These are phyloP conservation scores for Pogonognathellus flavescens DNA, from an alignment of 1,140 invertebrate genomes.

Conservation along the genomic window DNA sequence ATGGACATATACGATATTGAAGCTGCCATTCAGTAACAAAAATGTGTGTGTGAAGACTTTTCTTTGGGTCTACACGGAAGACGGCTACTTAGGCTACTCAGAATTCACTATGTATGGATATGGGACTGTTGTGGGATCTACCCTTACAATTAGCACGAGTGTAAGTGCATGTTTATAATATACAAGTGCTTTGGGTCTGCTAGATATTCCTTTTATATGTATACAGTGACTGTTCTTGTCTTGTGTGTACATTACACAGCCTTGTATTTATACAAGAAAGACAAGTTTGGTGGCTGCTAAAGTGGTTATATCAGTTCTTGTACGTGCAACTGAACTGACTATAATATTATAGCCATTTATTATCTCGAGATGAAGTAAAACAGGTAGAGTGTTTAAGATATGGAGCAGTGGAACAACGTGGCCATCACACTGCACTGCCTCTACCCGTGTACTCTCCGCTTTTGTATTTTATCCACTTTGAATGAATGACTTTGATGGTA, in stretches of 20 bases:
- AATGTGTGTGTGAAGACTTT: background rate
- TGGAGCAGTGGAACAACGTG: conserved; percentile 23
- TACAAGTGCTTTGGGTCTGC: background rate
- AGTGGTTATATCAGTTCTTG: conserved; percentile 24
- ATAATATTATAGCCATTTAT: conserved; percentile 1
- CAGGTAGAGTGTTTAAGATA: conserved; percentile 36
- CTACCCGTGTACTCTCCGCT: too few relatives aligned
- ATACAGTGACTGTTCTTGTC: background rate
- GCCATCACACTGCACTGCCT: background rate
- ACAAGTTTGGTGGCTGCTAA: background rate
- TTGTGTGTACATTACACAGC: background rate
- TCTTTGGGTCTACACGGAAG: background rate
- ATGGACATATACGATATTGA: background rate
- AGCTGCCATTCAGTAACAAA: background rate
- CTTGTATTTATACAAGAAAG: background rate
- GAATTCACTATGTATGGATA: conserved; percentile 4
- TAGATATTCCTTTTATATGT: background rate
- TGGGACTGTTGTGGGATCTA: conserved; percentile 34
- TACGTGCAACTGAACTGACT: background rate
- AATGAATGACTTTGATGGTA: conserved; percentile 21
- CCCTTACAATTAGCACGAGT: conserved; percentile 25
- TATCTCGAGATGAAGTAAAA: conserved; percentile 33
- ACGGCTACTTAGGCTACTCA: background rate
- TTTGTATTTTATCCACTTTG: too few relatives aligned
- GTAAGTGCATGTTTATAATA: background rate